phyloP scores from a whole-genome alignment of 1,140 invertebrate genomes.

The Nephila pilipes region DNA sequence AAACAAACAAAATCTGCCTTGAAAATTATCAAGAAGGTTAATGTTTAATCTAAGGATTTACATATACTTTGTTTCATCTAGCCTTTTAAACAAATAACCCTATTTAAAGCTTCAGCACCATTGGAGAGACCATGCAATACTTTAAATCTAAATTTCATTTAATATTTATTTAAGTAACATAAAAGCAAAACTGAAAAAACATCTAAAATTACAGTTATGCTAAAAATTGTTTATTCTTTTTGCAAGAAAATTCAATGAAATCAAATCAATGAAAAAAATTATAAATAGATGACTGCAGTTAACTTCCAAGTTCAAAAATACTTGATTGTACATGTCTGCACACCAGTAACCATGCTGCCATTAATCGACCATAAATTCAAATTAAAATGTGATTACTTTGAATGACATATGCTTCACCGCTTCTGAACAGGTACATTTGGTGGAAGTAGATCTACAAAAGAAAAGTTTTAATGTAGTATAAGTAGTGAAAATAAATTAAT shows the following conservation, averaged over 20 bases:
- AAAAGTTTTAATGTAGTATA: not conserved
- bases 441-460: slow-evolving; percentile 41
- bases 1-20: too few relatives aligned
- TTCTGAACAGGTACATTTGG: slow-evolving; percentile 53
- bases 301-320: slow-evolving; percentile 31
- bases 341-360: slow-evolving; percentile 31
- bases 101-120: slow-evolving; percentile 24
- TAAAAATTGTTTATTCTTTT: not conserved
- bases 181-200: not conserved
- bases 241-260: not conserved
- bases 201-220: not conserved
- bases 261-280: slow-evolving; percentile 7
- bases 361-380: slow-evolving; percentile 1
- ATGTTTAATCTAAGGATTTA: too few relatives aligned
- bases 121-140: not conserved
- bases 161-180: not conserved
- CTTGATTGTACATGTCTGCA: slow-evolving; percentile 65
- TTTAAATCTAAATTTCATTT: not conserved
- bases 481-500: too few relatives aligned
- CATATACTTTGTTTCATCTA: too few relatives aligned
- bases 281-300: not conserved
- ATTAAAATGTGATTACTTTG: slow-evolving; percentile 54
- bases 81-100: not conserved
- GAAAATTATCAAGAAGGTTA: too few relatives aligned
- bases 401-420: slow-evolving; percentile 14